phyloP scores from a whole-genome alignment of 2,888 invertebrate genomes.

The Drosophila prostipennis region DNA sequence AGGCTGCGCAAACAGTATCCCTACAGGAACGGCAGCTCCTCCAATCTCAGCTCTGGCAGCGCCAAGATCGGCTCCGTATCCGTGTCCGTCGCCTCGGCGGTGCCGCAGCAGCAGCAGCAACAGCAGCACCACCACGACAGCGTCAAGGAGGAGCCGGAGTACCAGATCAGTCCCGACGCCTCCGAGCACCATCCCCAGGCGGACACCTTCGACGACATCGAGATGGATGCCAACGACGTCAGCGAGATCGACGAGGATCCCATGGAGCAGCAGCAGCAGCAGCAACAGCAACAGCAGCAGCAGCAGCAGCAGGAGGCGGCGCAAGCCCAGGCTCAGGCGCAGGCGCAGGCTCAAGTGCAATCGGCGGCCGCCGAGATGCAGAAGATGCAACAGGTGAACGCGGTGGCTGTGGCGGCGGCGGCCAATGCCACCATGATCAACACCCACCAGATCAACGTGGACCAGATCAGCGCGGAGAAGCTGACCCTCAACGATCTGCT shows the following conservation, averaged over 20 bases:
- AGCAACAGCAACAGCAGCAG: slow-evolving; percentile 47
- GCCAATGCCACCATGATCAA: slow-evolving; percentile 69
- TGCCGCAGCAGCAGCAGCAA: slow-evolving; percentile 47
- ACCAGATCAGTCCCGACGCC: slow-evolving; percentile 71
- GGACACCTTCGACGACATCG: slow-evolving; percentile 81
- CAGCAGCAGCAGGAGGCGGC: slow-evolving; percentile 18
- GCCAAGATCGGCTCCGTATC: slow-evolving; percentile 34
- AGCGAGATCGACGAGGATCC: slow-evolving; percentile 71
- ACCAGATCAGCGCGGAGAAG: slow-evolving; percentile 83
- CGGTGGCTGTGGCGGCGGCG: slow-evolving; percentile 56
- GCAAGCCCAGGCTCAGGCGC: slow-evolving; percentile 41
- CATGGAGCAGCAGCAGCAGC: slow-evolving; percentile 64
- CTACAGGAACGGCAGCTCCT: slow-evolving; percentile 56
- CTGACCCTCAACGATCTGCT: slow-evolving; percentile 82
- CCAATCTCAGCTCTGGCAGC: slow-evolving; percentile 33
- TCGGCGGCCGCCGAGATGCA: slow-evolving; percentile 64
- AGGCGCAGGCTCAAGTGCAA: slow-evolving; percentile 55
- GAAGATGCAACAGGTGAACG: slow-evolving; percentile 55
- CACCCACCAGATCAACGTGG: slow-evolving; percentile 81
- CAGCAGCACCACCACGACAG: slow-evolving; percentile 60
- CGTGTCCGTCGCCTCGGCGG: slow-evolving; percentile 8
- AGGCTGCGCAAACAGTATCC: slow-evolving; percentile 84
- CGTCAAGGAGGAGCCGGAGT: slow-evolving; percentile 82
- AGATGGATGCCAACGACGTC: slow-evolving; percentile 74
- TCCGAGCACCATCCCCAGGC: slow-evolving; percentile 78